Percentiles rank a stretch among this genome's conserved stretches.
These are phyloP conservation scores for Archaeoteleia sp. DNA, from an alignment of 2,888 invertebrate genomes.

Conservation along the genomic window DNA sequence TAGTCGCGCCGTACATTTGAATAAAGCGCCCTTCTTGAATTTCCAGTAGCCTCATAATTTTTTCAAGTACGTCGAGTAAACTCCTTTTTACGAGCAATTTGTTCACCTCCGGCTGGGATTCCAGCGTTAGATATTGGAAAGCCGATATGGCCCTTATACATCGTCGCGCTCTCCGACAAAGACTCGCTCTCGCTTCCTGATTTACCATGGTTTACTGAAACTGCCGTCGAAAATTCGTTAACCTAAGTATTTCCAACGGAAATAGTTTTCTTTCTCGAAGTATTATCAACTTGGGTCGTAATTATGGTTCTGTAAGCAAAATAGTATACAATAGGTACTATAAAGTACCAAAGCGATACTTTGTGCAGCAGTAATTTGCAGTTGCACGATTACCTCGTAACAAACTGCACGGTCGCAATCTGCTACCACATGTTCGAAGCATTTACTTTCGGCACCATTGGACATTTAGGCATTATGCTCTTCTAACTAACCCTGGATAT, in stretches of 20 bases:
- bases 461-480: too few species aligned
- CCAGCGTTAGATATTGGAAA: conserved; percentile 50
- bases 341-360: too few species aligned
- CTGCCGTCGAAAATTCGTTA: conserved; percentile 39
- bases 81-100: conserved; percentile 52
- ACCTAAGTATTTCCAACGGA: conserved; percentile 4
- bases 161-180: conserved; percentile 17
- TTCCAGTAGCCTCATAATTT: conserved; percentile 48
- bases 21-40: conserved; percentile 47
- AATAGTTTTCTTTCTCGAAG: conserved; percentile 3
- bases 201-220: conserved; percentile 42
- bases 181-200: conserved; percentile 32
- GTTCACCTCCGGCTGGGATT: conserved; percentile 46
- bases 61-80: conserved; percentile 47
- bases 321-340: too few species aligned
- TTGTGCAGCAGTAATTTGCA: too few species aligned
- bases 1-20: conserved; percentile 41
- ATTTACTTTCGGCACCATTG: too few species aligned
- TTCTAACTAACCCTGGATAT: too few species aligned
- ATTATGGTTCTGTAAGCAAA: too few species aligned
- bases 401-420: too few species aligned
- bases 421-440: too few species aligned
- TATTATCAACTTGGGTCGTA: too few species aligned
- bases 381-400: too few species aligned
- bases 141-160: conserved; percentile 45